Evolutionary conservation across 1,140 invertebrate genomes (phyloP).

Genomic region (Drosophila insularis): DNA sequence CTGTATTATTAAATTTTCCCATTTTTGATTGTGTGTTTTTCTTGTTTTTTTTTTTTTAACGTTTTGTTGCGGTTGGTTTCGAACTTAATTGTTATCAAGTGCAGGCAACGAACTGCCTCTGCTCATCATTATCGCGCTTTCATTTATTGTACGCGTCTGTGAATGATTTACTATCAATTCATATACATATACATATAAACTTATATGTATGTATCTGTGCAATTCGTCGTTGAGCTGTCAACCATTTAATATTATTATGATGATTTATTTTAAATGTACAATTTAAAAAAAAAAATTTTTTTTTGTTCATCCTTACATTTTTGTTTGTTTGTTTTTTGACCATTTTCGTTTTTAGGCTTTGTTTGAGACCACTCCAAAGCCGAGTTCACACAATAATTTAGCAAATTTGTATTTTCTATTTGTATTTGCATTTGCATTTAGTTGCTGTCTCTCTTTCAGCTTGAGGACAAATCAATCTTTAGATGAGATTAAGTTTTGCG

Average conservation of each 20-base stretch:
- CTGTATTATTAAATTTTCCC: not conserved
- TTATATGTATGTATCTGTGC: not conserved
- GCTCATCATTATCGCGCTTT: constrained; percentile 60
- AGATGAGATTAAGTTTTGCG: not conserved
- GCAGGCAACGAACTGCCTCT: constrained; percentile 33
- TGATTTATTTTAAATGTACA: constrained; percentile 56
- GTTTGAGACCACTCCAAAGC: not conserved
- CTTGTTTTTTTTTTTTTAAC: constrained; percentile 33
- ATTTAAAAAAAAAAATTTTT: no score
- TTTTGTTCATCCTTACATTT: constrained; percentile 12
- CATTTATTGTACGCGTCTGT: constrained; percentile 21
- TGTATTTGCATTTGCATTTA: constrained; percentile 20
- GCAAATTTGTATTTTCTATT: not conserved
- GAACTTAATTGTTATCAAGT: constrained; percentile 72
- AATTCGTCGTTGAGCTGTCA: constrained; percentile 5
- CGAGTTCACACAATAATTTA: not conserved
- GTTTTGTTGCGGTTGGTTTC: constrained; percentile 43
- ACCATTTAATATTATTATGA: constrained; percentile 32
- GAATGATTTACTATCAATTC: constrained; percentile 74
- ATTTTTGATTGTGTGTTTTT: not conserved
- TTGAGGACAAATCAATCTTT: constrained; percentile 6
- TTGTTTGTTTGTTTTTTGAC: not conserved
- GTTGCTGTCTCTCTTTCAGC: not conserved
- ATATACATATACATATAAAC: constrained; percentile 30
- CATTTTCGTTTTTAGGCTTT: not conserved